Evolutionary conservation across 2,113 vertebrate genomes (phyloP).

Genomic region (Pollachius pollachius): DNA sequence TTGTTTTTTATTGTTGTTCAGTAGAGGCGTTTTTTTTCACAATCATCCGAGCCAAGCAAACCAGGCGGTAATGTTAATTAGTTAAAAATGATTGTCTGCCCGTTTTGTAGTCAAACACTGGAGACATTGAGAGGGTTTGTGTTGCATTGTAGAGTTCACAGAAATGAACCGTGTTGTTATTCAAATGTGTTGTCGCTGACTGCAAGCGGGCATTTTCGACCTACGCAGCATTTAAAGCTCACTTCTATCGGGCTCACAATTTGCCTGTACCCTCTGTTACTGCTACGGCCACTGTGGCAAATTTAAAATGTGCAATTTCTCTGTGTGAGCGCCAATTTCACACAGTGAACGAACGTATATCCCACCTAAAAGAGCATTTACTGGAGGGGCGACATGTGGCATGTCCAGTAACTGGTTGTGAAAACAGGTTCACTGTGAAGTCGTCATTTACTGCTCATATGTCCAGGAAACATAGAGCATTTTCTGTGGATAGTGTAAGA

Average conservation of each 20-base stretch:
- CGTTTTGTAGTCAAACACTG: no score
- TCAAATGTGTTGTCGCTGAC: constrained; percentile 17
- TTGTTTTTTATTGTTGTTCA: no score
- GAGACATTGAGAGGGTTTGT: background rate
- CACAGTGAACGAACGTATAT: constrained; percentile 29
- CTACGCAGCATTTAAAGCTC: constrained; percentile 16
- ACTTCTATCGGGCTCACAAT: constrained; percentile 29
- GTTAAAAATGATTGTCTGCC: no score
- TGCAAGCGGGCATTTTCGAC: constrained; percentile 18
- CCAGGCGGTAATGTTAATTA: no score
- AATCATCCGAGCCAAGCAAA: no score
- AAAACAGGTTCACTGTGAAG: constrained; percentile 33
- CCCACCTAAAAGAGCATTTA: constrained; percentile 36
- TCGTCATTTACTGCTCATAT: constrained; percentile 44
- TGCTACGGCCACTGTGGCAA: constrained; percentile 15
- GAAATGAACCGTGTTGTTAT: constrained; percentile 12
- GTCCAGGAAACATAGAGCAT: constrained; percentile 38
- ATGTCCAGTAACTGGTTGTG: constrained; percentile 39
- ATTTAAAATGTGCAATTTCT: constrained; percentile 22
- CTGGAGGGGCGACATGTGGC: constrained; percentile 30
- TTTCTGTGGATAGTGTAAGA: constrained; percentile 32
- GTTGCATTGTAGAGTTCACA: constrained; percentile 17
- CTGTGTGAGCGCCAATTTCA: constrained; percentile 29
- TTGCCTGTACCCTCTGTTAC: constrained; percentile 15
- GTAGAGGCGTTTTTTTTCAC: no score